Base-by-base conservation (phyloP, 2,797 vertebrate genomes). In the Rhadinocentrus ornatus region DNA sequence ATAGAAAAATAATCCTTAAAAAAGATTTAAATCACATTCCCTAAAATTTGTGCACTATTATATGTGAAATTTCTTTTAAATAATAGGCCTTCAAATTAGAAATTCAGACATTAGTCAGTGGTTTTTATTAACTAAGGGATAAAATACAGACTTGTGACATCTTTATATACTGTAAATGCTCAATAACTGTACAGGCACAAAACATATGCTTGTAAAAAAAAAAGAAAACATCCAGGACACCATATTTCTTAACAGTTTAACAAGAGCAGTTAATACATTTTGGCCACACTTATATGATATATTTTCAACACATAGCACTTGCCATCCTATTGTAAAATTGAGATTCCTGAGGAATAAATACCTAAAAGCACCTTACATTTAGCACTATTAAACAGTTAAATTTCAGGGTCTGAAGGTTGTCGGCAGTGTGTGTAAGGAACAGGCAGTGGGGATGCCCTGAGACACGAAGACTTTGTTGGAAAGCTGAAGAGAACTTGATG, bases 371-470 rank as follows among this genome's bases (percentile, higher is more conserved):
- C 88, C 76, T 62, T 68, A 78, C 41, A 37, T 77, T 58, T 41
- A 68, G 44, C 69, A 66, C 37, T 41, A 63, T 70, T 37, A 50
- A 37, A 65, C 55, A 66, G 66, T 65, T 56, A 13, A 37, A 69
- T 75, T 70, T 52, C 5, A n/a, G 13, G 34, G n/a, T 71, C 29
- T 66, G 27, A 27, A 29, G 53, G 66, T 77, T 75, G 73, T 71
- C 46, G 88, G 87, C 85, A 88, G 89, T 82, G 82, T 83, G 20
- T 75, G 62, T 80, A 66, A 75, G 60, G 67, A 79, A 78, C 77
- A 87, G 85, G 85, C 81, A 83, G 83, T 44, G 68, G 56, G 70
- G 68, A 82, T 52, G 80, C 85, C 89, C 90, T 91, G 89, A 91
- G 90, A 87, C 85, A 75, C 71, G 48, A 58, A 78, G 54, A 29